Base-by-base conservation (phyloP, 2,888 invertebrate genomes). In the Lycaena phlaeas region DNA sequence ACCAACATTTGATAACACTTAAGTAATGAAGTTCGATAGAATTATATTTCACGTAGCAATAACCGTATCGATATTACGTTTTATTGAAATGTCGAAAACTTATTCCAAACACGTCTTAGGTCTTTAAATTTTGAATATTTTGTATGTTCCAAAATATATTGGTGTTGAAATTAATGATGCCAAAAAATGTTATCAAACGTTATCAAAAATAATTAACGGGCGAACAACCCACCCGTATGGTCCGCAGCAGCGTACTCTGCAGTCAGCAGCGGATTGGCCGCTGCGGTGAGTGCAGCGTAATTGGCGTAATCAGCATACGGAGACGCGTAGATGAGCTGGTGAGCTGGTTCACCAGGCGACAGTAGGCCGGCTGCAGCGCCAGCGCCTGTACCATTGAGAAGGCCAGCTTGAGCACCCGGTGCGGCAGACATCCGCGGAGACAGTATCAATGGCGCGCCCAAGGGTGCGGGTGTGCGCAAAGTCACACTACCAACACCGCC, bases 401-500 rank as follows among this genome's bases (percentile, higher is more conserved):
- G 85, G 43, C 87, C 90, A 31, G 86, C 91, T 36, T 92, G 91
- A 28, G 91, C 92, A 45, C 93, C 89, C 40, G 91, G 94, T 44
- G 91, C 92, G 47, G 91, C 92, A 9, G 93, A 93, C 90, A 95
- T 92, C 57, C 96, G 88, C 44, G 95, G 95, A 29, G 96, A 95
- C 49, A 97, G 88, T 59, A 98, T 96, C 64, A 97, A 87, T 2
- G 97, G 97, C 1, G 97, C 96, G 17, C 97, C 95, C 46, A 96
- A 73, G 0, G 96, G 96, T 6, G 94, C 91, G 38, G 88, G 90
- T 2, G 89, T 87, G 49, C 88, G 87, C 46, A 89, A 76, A 26
- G 89, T 84, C 50, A 93, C 73, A 31, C 92, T 90, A 0, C 73
- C 71, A 6, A 64, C 91, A 85, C 62, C 87, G 42, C 75, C 84